phyloP scores from a whole-genome alignment of 2,888 invertebrate species.

The Chrysodeixis includens region DNA sequence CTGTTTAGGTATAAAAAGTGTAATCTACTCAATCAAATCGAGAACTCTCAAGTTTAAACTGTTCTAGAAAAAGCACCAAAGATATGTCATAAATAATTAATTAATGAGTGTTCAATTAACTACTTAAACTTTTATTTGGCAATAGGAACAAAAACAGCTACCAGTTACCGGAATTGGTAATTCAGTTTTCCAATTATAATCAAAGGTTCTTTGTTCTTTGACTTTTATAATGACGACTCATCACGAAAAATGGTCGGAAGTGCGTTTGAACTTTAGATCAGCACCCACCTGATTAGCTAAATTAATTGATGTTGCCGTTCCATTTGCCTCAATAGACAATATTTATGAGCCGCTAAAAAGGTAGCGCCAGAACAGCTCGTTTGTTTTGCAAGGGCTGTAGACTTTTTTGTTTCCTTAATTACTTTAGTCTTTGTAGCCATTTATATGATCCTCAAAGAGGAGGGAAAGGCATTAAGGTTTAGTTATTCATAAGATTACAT shows the following conservation, averaged over 20 bases:
- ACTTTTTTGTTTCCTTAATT: background rate
- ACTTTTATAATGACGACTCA: slow-evolving; percentile 1
- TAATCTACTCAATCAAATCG: no score
- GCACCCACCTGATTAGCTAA: slow-evolving; percentile 1
- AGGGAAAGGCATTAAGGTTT: background rate
- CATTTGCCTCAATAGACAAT: background rate
- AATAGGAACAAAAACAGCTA: no score
- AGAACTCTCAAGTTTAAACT: no score
- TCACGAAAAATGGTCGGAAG: background rate
- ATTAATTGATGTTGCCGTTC: slow-evolving; percentile 1
- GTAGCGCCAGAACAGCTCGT: background rate
- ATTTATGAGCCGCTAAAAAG: background rate
- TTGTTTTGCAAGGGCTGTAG: background rate
- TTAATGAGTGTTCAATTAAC: no score
- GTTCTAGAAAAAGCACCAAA: no score
- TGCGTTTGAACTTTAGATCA: slow-evolving; percentile 1
- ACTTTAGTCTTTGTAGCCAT: background rate
- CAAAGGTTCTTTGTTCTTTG: background rate
- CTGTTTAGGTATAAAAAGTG: no score
- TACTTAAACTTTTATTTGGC: no score
- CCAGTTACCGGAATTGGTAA: no score
- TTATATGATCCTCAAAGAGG: background rate
- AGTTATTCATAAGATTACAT: slow-evolving; percentile 3
- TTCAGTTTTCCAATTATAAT: background rate
- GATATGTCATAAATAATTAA: no score